Conservation (phyloP, 1,140 invertebrate species). For the Neocloeon triangulifer region DNA sequence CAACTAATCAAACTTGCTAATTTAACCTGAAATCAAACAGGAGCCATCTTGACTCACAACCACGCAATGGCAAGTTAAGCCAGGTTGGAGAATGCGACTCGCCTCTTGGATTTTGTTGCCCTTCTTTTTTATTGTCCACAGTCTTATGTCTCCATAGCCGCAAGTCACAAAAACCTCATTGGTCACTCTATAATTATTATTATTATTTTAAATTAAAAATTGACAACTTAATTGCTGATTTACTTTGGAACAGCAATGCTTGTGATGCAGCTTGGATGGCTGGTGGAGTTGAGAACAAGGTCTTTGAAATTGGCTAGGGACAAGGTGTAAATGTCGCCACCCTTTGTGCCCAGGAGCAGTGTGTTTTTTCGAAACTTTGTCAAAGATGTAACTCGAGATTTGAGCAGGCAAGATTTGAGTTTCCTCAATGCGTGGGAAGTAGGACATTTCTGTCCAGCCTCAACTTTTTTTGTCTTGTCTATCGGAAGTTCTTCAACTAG, state of each 20-base stretch:
- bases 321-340: conserved; percentile 64
- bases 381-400: conserved; percentile 37
- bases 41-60: conserved; percentile 49
- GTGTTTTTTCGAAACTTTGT: conserved; percentile 26
- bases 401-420: conserved; percentile 29
- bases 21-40: neutral
- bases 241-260: conserved; percentile 57
- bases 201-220: neutral
- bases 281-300: conserved; percentile 51
- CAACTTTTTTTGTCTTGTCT: neutral
- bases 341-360: conserved; percentile 44
- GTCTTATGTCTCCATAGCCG: conserved; percentile 56
- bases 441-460: neutral
- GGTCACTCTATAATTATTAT: conserved; percentile 25
- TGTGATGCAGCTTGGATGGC: conserved; percentile 56
- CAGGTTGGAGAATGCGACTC: conserved; percentile 56
- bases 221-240: conserved; percentile 1
- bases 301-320: conserved; percentile 40
- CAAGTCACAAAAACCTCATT: conserved; percentile 69
- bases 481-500: conserved; percentile 27
- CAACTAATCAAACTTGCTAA: no score
- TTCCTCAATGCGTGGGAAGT: conserved; percentile 15
- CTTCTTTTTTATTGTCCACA: conserved; percentile 54
- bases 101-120: no score
- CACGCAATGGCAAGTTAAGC: conserved; percentile 60